These are phyloP conservation scores for Saccopteryx leptura DNA, from an alignment of 2,113 vertebrate species.

Conservation along the genomic window DNA sequence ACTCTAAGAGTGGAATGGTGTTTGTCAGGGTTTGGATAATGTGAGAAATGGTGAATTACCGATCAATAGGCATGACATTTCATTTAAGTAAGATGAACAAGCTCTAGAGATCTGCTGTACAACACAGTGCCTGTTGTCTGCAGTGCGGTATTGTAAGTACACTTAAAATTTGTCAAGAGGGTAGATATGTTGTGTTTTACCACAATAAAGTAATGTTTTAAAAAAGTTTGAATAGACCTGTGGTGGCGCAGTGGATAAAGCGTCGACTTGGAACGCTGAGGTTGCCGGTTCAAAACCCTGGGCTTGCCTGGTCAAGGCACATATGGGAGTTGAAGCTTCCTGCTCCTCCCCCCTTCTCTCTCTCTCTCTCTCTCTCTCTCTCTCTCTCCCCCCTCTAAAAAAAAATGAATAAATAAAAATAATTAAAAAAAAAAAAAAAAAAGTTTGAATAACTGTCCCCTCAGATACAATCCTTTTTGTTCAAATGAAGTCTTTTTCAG, in stretches of 20 bases:
- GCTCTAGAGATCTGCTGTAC: neutral
- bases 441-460: neutral
- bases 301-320: no score
- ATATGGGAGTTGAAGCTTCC: no score
- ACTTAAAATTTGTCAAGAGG: neutral
- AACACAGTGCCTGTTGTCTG: neutral
- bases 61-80: neutral
- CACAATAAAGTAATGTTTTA: neutral
- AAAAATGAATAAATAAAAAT: no score
- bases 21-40: neutral
- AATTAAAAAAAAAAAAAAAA: neutral
- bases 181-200: neutral
- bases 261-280: no score
- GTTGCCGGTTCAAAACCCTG: no score
- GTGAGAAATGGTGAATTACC: neutral
- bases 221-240: neutral
- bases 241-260: no score
- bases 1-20: neutral
- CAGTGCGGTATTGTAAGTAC: neutral
- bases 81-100: neutral
- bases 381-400: no score
- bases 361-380: no score
- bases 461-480: neutral
- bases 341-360: no score
- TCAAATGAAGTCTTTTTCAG: slow-evolving; percentile 45